Percentiles rank a stretch among this genome's conserved stretches.
Conservation (phyloP, 2,888 invertebrate species). For the Ptychoptera contaminata region DNA sequence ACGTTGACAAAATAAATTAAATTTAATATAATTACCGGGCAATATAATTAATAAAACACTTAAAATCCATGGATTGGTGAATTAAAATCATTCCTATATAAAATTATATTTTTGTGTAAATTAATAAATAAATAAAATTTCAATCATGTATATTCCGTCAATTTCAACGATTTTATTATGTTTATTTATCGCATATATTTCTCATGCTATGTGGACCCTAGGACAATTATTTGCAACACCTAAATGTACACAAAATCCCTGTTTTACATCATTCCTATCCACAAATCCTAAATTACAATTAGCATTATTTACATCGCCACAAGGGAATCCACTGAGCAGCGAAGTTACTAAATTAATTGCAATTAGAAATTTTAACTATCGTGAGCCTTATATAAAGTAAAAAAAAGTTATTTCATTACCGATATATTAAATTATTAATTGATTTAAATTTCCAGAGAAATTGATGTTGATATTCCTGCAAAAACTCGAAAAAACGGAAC, state of each 20-base stretch:
- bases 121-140: constrained; percentile 20
- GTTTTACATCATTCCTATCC: constrained; percentile 53
- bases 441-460: constrained; percentile 34
- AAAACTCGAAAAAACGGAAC: constrained; percentile 73
- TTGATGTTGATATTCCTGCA: constrained; percentile 52
- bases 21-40: no score
- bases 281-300: constrained; percentile 52
- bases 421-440: neutral
- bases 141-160: constrained; percentile 32
- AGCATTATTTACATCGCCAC: constrained; percentile 49
- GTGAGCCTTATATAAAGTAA: constrained; percentile 36
- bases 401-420: constrained; percentile 7
- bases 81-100: neutral
- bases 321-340: constrained; percentile 36
- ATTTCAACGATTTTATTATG: constrained; percentile 44
- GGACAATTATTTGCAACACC: constrained; percentile 57
- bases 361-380: constrained; percentile 48
- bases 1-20: no score
- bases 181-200: constrained; percentile 51
- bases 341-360: constrained; percentile 45
- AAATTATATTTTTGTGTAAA: neutral
- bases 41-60: no score
- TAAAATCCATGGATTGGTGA: no score
- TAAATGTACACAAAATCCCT: constrained; percentile 39
- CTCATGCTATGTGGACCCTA: constrained; percentile 61